Evolutionary conservation across 2,797 vertebrate species (phyloP).

Genomic region (Xenopus petersii): DNA sequence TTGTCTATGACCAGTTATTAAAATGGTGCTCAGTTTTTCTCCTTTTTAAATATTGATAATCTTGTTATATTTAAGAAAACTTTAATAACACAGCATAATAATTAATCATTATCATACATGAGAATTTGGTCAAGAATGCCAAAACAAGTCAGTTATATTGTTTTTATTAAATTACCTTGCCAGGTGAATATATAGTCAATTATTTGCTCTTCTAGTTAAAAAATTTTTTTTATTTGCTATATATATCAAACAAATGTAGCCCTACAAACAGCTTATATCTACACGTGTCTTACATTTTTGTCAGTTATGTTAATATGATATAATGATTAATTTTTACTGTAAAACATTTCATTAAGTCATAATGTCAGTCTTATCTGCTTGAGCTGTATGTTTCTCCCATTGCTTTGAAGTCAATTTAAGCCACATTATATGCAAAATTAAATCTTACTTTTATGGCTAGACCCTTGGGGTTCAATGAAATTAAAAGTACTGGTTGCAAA

Average conservation of each 20-base stretch:
- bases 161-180: not conserved
- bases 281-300: slow-evolving; percentile 57
- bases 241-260: slow-evolving; percentile 30
- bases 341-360: slow-evolving; percentile 68
- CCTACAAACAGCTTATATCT: slow-evolving; percentile 54
- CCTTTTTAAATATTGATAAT: too few relatives aligned
- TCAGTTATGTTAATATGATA: slow-evolving; percentile 65
- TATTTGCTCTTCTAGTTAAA: slow-evolving; percentile 16
- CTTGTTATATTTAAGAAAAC: not conserved
- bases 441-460: slow-evolving; percentile 80
- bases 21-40: too few relatives aligned
- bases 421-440: slow-evolving; percentile 80
- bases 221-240: slow-evolving; percentile 5
- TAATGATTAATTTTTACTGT: slow-evolving; percentile 72
- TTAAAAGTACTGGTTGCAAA: slow-evolving; percentile 80
- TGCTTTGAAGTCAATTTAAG: slow-evolving; percentile 78
- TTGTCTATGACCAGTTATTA: too few relatives aligned
- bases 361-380: slow-evolving; percentile 70
- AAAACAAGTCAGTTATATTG: not conserved
- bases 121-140: not conserved
- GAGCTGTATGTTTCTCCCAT: slow-evolving; percentile 68
- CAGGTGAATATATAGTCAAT: slow-evolving; percentile 5
- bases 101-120: not conserved
- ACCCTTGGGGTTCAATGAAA: slow-evolving; percentile 80
- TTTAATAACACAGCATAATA: not conserved